These are phyloP conservation scores for Euzophera pinguis DNA, from an alignment of 2,888 invertebrate species.

Conservation along the genomic window DNA sequence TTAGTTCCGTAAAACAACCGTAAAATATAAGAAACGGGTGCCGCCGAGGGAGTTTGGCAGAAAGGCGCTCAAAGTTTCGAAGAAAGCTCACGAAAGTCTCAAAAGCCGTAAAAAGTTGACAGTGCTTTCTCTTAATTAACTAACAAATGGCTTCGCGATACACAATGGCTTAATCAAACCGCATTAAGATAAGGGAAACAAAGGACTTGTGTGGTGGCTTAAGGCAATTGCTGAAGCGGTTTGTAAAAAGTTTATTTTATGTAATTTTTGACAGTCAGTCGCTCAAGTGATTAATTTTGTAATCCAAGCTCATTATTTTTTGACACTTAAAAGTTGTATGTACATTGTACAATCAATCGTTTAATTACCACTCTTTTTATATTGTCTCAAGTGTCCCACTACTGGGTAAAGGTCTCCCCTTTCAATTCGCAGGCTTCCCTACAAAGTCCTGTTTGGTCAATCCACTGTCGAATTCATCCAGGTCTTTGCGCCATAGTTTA, in stretches of 20 bases:
- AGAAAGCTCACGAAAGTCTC: not conserved
- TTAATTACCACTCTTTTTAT: too few relatives aligned
- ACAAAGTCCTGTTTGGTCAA: too few relatives aligned
- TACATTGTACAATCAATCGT: too few relatives aligned
- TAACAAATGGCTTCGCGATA: conserved; percentile 62
- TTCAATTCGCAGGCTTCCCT: too few relatives aligned
- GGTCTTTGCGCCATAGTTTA: too few relatives aligned
- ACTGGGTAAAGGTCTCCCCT: too few relatives aligned
- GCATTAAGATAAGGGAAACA: conserved; percentile 66
- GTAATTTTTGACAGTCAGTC: too few relatives aligned
- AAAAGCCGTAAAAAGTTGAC: conserved; percentile 17
- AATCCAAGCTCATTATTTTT: too few relatives aligned
- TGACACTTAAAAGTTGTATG: too few relatives aligned
- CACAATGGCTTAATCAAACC: conserved; percentile 67
- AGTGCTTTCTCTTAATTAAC: conserved; percentile 44
- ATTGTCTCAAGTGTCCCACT: too few relatives aligned
- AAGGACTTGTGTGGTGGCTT: conserved; percentile 37
- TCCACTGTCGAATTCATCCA: too few relatives aligned
- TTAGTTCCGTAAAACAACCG: not conserved
- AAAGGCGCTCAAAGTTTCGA: not conserved
- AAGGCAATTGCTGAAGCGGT: conserved; percentile 21
- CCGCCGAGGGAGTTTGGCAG: not conserved
- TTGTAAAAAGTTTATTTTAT: not conserved
- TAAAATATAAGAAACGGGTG: not conserved
- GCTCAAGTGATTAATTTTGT: too few relatives aligned